Evolutionary conservation across 2,113 vertebrate genomes (phyloP), one percentile per base, ranked within the genome.

Genomic region (Limanda limanda): DNA sequence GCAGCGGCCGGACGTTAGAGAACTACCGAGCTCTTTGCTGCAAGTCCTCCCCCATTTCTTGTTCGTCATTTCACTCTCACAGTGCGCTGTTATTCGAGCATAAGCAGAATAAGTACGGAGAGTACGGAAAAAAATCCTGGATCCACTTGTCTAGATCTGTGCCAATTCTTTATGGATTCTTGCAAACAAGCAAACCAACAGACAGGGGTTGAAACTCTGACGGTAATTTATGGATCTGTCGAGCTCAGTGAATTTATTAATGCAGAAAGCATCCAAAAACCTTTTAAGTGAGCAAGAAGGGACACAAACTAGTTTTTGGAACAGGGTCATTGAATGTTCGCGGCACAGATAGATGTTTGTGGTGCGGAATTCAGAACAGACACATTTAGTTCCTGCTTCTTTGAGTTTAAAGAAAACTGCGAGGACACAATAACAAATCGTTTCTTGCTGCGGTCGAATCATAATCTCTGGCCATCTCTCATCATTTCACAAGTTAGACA

Each of bases 401-500:
- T 8, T 10, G 35, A 37, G 35, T 37, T 37, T 37, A 17, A 74
- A 52, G 4, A 70, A 51, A 81, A 64, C 14, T 20, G 69, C 0
- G 54, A 24, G 24, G 17, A 20, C 21, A 47, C 45, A 9, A 45
- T 64, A 74, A 60, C 14, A 68, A 69, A 68, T 54, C 1, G 2
- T 60, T 15, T 61, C 31, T 31, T 17, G 45, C 23, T 40, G 21
- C 6, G 8, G 40, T 45, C 60, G 24, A 62, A 52, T 61, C 14
- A 18, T 55, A 56, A 42, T 68, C 48, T 72, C 52, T 58, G 40
- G n/a, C 55, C 56, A 27, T 66, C 51, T 73, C 68, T 71, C n/a
- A 58, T 20, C 23, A 9, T 47, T 82, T 66, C 21, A 60, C 45
- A n/a, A 68, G 27, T 56, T 71, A n/a, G n/a, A 57, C 74, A 60